phyloP scores from a whole-genome alignment of 1,140 invertebrate species.

The Pteromalus puparum region DNA sequence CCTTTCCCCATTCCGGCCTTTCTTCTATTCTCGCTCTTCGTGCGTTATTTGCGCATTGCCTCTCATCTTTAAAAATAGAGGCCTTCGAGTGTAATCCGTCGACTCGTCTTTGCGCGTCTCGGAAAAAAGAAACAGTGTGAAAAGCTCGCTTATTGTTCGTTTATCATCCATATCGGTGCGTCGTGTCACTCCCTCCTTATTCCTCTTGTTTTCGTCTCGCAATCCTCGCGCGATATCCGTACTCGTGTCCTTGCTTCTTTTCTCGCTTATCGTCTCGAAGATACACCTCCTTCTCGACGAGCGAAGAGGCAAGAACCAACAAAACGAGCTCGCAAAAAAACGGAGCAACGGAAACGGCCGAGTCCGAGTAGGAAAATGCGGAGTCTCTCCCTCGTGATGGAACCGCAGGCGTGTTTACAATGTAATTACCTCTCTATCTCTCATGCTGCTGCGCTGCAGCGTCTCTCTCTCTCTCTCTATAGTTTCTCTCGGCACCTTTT shows the following conservation, averaged over 20 bases:
- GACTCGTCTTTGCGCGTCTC: no score
- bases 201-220: background rate
- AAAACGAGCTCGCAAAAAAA: background rate
- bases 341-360: background rate
- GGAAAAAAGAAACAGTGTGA: no score
- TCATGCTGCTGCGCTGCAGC: no score
- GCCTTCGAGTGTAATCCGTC: background rate
- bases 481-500: background rate
- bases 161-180: no score
- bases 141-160: no score
- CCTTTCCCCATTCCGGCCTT: conserved; percentile 32
- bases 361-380: background rate
- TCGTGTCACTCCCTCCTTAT: background rate
- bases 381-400: background rate
- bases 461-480: background rate
- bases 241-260: conserved; percentile 14
- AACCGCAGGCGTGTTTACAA: conserved; percentile 53
- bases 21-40: conserved; percentile 47
- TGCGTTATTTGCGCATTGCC: conserved; percentile 8
- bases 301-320: conserved; percentile 3
- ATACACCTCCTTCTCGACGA: background rate
- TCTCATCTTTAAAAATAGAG: conserved; percentile 51
- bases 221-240: conserved; percentile 29
- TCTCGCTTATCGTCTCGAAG: conserved; percentile 8
- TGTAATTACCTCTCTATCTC: conserved; percentile 44